Evolutionary conservation across 2,888 invertebrate genomes (phyloP).

Genomic region (Hypselothyrea guttata): DNA sequence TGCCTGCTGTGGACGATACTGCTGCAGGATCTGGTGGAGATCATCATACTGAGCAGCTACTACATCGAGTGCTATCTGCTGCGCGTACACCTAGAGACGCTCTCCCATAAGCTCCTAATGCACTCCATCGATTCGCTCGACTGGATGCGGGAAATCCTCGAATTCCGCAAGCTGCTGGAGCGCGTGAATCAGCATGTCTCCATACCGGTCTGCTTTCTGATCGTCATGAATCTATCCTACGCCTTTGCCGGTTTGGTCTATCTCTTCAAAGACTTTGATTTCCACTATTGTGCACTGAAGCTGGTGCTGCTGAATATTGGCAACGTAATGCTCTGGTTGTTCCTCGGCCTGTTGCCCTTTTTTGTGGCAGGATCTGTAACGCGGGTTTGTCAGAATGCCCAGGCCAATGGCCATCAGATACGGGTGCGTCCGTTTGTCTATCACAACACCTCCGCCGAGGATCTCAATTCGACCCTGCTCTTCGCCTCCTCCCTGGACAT

Average conservation of each 20-base stretch:
- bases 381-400: constrained; percentile 87
- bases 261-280: constrained; percentile 85
- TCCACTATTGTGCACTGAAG: constrained; percentile 84
- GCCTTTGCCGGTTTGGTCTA: constrained; percentile 87
- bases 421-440: constrained; percentile 91
- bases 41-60: constrained; percentile 91
- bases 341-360: constrained; percentile 78
- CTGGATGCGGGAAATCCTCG: constrained; percentile 92
- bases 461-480: constrained; percentile 89
- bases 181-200: constrained; percentile 90
- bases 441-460: constrained; percentile 88
- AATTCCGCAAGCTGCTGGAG: constrained; percentile 89
- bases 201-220: constrained; percentile 89
- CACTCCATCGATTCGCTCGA: constrained; percentile 88
- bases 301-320: constrained; percentile 88
- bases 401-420: constrained; percentile 89
- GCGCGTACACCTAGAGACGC: constrained; percentile 88
- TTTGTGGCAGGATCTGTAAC: constrained; percentile 89
- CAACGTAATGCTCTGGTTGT: constrained; percentile 79
- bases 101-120: constrained; percentile 88
- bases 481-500: constrained; percentile 90
- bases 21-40: constrained; percentile 91
- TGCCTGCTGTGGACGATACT: constrained; percentile 87
- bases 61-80: constrained; percentile 91
- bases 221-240: constrained; percentile 89